Percentiles rank a stretch among this genome's conserved stretches.
phyloP scores from a whole-genome alignment of 2,113 vertebrate genomes.

The Esox niger region DNA sequence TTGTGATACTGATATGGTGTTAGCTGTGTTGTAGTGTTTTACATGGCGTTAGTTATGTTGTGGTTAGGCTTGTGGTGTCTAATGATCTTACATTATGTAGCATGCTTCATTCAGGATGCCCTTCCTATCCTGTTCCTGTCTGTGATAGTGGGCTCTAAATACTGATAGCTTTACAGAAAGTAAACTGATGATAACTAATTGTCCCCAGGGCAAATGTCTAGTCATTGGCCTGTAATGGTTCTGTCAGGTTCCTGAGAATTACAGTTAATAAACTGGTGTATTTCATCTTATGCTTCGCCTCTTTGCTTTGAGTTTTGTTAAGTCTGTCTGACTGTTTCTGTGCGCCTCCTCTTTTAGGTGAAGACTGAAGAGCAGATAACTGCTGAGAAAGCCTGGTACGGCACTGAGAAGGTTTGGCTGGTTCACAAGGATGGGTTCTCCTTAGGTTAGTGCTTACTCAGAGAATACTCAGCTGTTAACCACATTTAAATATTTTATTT shows the following conservation, averaged over 20 bases:
- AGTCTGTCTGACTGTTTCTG: not conserved
- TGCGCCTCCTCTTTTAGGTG: slow-evolving; percentile 62
- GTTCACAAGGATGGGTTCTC: slow-evolving; percentile 96
- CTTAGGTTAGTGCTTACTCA: slow-evolving; percentile 74
- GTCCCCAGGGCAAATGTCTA: not conserved
- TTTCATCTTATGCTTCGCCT: too few relatives aligned
- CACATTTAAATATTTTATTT: not conserved
- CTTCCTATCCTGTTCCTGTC: not conserved
- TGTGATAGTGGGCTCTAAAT: not conserved
- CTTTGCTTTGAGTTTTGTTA: not conserved
- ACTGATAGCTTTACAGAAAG: not conserved
- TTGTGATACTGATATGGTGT: too few relatives aligned
- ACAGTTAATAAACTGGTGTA: too few relatives aligned
- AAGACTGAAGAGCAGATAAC: slow-evolving; percentile 92
- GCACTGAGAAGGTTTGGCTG: slow-evolving; percentile 94
- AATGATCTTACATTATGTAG: not conserved
- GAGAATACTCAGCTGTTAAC: not conserved
- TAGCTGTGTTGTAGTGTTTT: not conserved
- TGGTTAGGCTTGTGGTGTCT: not conserved
- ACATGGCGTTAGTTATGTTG: too few relatives aligned
- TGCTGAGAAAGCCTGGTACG: slow-evolving; percentile 87
- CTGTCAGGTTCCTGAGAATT: too few relatives aligned
- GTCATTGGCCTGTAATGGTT: not conserved
- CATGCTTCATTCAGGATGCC: not conserved
- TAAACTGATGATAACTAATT: not conserved